Percentiles rank a stretch among this genome's conserved stretches.
Evolutionary conservation across 2,797 vertebrate genomes (phyloP).

Genomic region (Picus viridis): DNA sequence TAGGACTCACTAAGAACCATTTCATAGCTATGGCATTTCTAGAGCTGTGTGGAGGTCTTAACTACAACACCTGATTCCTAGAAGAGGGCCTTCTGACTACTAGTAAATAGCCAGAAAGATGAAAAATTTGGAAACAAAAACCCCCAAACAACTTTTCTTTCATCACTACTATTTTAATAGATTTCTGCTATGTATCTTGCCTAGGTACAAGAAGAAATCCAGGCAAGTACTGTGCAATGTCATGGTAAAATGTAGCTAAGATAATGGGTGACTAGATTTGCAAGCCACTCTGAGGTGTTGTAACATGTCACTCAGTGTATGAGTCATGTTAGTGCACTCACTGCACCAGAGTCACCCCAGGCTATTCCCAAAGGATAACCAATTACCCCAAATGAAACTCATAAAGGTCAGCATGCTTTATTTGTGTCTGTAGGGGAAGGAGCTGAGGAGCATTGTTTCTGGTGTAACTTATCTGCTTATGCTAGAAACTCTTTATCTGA

Average conservation of each 20-base stretch:
- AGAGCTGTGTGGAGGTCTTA: neutral
- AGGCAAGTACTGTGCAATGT: neutral
- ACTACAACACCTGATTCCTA: neutral
- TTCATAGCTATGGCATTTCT: neutral
- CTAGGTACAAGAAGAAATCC: neutral
- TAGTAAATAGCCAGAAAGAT: neutral
- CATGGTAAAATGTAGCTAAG: neutral
- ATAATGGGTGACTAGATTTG: neutral
- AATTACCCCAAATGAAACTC: neutral
- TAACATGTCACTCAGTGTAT: neutral
- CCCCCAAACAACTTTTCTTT: neutral
- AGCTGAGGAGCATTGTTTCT: neutral
- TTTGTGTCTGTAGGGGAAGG: neutral
- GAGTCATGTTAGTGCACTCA: neutral
- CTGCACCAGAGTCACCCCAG: neutral
- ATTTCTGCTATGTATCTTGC: neutral
- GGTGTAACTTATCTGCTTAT: neutral
- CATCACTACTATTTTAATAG: neutral
- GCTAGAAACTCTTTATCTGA: neutral
- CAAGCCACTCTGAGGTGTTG: neutral
- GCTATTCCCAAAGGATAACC: neutral
- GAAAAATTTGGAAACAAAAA: neutral
- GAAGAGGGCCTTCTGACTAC: neutral
- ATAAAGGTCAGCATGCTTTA: neutral
- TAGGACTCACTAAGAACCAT: neutral